Percentiles rank a stretch among this genome's conserved stretches.
Conservation (phyloP, 2,797 vertebrate species). For the Tragopan temminckii region DNA sequence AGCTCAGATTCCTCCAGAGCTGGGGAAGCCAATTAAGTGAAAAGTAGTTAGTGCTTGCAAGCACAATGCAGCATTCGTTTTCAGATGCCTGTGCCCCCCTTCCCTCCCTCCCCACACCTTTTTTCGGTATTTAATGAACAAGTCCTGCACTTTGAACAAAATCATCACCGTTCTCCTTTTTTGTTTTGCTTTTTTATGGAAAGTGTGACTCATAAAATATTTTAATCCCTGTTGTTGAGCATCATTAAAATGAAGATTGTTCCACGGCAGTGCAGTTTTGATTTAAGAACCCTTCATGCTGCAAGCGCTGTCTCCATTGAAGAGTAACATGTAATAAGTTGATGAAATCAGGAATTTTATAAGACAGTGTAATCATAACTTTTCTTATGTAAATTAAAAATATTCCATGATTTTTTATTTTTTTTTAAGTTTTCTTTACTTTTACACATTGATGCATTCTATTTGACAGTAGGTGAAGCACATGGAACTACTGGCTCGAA, state of each 20-base stretch:
- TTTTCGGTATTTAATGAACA: not conserved
- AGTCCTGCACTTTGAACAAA: not conserved
- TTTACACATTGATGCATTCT: not conserved
- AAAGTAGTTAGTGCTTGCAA: conserved; percentile 25
- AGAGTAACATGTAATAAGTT: conserved; percentile 30
- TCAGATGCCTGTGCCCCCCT: not conserved
- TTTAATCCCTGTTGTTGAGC: conserved; percentile 57
- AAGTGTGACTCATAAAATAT: conserved; percentile 58
- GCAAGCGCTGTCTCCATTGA: conserved; percentile 25
- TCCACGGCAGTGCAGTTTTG: conserved; percentile 36
- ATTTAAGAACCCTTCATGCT: conserved; percentile 59
- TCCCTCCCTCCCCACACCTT: not conserved
- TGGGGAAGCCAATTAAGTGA: conserved; percentile 43
- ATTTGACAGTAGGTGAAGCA: not conserved
- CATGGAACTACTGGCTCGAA: not conserved
- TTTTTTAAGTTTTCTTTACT: not conserved
- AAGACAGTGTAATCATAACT: not conserved
- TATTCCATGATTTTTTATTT: not conserved
- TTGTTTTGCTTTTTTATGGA: conserved; percentile 2
- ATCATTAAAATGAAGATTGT: conserved; percentile 61
- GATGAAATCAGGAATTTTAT: conserved; percentile 51
- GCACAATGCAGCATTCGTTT: not conserved
- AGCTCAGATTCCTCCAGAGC: conserved; percentile 30
- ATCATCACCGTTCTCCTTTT: not conserved
- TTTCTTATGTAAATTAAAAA: conserved; percentile 30